Conservation (phyloP, 2,797 vertebrate species). For the Gallirallus australis region DNA sequence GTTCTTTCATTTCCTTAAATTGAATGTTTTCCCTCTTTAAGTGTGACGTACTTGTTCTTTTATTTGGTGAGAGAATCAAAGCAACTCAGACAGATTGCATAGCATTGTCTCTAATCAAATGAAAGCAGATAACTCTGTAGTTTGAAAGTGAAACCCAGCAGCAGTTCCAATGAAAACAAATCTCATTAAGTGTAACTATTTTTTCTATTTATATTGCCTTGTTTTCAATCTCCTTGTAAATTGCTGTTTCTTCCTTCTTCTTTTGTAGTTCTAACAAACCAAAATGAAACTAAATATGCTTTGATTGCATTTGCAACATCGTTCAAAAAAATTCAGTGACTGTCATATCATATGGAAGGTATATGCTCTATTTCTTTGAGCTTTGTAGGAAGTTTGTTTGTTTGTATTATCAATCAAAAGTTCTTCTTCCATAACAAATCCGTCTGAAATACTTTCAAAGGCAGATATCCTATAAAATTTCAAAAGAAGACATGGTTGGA, state of each 20-base stretch:
- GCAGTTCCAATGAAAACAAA: constrained; percentile 60
- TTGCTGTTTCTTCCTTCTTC: constrained; percentile 16
- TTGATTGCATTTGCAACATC: constrained; percentile 16
- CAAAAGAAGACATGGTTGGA: constrained; percentile 24
- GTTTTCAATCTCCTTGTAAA: constrained; percentile 49
- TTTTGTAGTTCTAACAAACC: constrained; percentile 48
- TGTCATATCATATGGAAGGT: neutral
- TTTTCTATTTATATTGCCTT: constrained; percentile 51
- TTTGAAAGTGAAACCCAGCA: constrained; percentile 62
- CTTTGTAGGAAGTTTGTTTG: constrained; percentile 15
- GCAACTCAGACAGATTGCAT: constrained; percentile 42
- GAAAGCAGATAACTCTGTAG: constrained; percentile 65
- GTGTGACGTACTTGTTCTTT: constrained; percentile 39
- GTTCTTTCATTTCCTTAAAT: constrained; percentile 52
- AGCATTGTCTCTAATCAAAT: constrained; percentile 67
- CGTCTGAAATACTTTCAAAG: constrained; percentile 70
- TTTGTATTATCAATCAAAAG: constrained; percentile 18
- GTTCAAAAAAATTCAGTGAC: constrained; percentile 8
- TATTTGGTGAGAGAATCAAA: constrained; percentile 58
- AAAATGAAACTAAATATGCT: constrained; percentile 32
- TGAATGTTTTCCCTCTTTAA: constrained; percentile 42
- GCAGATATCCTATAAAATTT: constrained; percentile 34
- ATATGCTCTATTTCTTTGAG: neutral
- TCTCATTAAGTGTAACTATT: constrained; percentile 62
- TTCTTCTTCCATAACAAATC: constrained; percentile 29